A percentile compares a stretch with the other conserved stretches of the same genome.
These are phyloP conservation scores for Noctua comes DNA, from an alignment of 2,888 invertebrate species.

Conservation along the genomic window DNA sequence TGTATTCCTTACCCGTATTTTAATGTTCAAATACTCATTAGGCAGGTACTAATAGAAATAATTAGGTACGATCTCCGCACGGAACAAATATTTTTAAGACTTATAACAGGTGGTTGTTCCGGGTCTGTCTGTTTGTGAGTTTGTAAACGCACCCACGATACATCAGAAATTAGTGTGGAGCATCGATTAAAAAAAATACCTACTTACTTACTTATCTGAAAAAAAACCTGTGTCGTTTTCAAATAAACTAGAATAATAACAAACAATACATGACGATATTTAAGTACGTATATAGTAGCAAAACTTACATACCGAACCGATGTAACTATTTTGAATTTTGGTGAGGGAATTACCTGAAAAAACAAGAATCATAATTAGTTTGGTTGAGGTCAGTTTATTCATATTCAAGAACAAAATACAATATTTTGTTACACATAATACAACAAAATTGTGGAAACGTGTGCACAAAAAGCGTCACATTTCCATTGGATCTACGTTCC, in stretches of 20 bases:
- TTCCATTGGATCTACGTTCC: background rate
- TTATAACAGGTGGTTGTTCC: too few species aligned
- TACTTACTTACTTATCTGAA: background rate
- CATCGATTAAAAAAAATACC: too few species aligned
- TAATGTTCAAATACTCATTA: background rate
- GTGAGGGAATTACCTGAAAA: slow-evolving; percentile 54
- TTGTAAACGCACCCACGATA: too few species aligned
- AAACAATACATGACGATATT: background rate
- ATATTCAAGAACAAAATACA: background rate
- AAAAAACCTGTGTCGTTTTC: background rate
- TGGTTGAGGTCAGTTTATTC: too few species aligned
- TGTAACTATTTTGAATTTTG: background rate
- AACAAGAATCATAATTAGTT: background rate
- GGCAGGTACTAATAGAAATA: background rate
- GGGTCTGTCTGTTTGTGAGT: too few species aligned
- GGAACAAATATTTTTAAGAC: too few species aligned
- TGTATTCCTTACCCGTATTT: background rate
- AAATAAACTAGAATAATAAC: background rate
- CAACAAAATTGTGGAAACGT: background rate
- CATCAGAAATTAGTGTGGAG: too few species aligned
- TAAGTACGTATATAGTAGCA: background rate
- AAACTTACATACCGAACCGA: slow-evolving; percentile 1
- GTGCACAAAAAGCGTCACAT: background rate
- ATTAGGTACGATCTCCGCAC: too few species aligned
- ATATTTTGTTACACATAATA: background rate